phyloP scores from a whole-genome alignment of 30 jellyfish, hydroid and myxozoan species.

The Clytia hemisphaerica region DNA sequence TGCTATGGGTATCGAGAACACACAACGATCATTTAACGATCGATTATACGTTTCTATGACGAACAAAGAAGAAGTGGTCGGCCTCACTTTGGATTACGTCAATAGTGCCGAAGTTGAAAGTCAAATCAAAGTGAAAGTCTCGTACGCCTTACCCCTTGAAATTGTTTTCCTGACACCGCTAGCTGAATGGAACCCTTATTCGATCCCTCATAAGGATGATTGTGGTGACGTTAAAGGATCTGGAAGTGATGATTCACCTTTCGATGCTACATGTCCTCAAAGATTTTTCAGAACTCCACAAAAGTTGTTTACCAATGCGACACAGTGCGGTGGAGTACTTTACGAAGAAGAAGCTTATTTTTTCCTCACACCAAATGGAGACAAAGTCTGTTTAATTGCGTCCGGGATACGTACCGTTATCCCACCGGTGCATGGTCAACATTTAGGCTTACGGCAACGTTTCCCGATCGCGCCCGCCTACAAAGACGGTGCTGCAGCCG shows the following conservation, averaged over 20 bases:
- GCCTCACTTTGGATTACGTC: neutral
- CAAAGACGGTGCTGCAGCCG: slow-evolving; percentile 1
- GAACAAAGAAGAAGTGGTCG: slow-evolving; percentile 2
- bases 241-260: neutral
- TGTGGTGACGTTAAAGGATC: neutral
- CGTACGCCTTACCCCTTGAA: slow-evolving; percentile 12
- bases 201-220: slow-evolving; percentile 1
- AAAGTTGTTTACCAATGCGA: neutral
- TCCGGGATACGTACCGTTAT: slow-evolving; percentile 11
- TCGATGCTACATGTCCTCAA: slow-evolving; percentile 19
- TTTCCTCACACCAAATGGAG: neutral
- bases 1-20: slow-evolving; percentile 17
- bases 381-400: neutral
- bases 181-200: slow-evolving; percentile 13
- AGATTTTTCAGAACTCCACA: slow-evolving; percentile 3
- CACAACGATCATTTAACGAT: neutral
- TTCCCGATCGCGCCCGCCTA: slow-evolving; percentile 9
- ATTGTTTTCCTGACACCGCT: neutral
- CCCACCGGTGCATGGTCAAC: neutral
- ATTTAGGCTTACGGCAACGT: slow-evolving; percentile 1
- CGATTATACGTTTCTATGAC: neutral
- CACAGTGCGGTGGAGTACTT: neutral
- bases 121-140: slow-evolving; percentile 4
- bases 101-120: neutral
- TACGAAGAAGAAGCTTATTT: neutral